Percentiles rank a stretch among this genome's conserved stretches.
phyloP scores from a whole-genome alignment of 92 coral and sea anemone species.

The Montipora capitata region DNA sequence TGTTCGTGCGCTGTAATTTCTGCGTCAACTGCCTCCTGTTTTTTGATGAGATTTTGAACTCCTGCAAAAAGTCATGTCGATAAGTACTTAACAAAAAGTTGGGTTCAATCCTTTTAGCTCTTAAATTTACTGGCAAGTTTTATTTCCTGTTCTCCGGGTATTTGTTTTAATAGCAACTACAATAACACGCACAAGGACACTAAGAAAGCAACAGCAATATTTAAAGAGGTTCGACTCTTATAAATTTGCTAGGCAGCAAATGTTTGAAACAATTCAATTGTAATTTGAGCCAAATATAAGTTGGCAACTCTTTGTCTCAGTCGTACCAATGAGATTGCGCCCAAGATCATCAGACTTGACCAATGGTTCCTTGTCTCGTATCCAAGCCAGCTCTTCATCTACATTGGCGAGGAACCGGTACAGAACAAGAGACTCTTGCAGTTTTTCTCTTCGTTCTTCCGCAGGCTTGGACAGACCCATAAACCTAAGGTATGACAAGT shows the following conservation, averaged over 20 bases:
- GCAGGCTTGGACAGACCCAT: constrained; percentile 85
- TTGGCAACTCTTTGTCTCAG: no score
- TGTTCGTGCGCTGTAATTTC: constrained; percentile 92
- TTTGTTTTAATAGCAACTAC: no score
- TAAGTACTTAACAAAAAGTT: background rate
- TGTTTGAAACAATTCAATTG: no score
- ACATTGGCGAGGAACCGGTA: constrained; percentile 92
- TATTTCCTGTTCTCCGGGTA: no score
- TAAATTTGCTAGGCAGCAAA: no score
- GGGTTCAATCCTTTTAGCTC: no score
- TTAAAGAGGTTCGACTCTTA: no score
- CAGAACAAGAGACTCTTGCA: constrained; percentile 83
- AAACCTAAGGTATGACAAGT: constrained; percentile 59
- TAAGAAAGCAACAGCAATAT: no score
- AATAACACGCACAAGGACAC: no score
- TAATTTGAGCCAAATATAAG: no score
- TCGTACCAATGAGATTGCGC: constrained; percentile 83
- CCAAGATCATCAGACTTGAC: constrained; percentile 93
- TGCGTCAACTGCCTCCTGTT: constrained; percentile 92
- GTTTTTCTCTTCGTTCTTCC: constrained; percentile 74
- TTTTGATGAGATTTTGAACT: constrained; percentile 91
- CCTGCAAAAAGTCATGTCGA: constrained; percentile 52
- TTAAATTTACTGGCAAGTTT: no score
- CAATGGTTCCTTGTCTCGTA: constrained; percentile 91
- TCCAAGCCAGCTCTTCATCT: constrained; percentile 95